A percentile compares a stretch with the other conserved stretches of the same genome.
phyloP scores from a whole-genome alignment of 2,888 invertebrate genomes.

The Thereva unica region DNA sequence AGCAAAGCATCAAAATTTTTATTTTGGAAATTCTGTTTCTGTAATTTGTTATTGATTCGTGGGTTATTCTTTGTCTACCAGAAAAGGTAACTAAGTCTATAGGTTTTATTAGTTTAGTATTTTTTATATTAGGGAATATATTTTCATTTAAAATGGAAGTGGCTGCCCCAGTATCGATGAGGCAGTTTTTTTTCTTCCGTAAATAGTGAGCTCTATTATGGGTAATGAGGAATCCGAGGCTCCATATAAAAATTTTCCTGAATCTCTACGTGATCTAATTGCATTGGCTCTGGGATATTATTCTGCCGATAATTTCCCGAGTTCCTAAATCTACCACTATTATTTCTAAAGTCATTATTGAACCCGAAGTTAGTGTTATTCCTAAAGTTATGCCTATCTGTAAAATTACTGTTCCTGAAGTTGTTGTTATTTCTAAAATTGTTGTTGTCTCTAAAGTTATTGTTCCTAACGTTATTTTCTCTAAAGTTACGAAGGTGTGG shows the following conservation, averaged over 20 bases:
- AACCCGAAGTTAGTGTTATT: no score
- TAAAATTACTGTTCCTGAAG: no score
- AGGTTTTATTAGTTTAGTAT: constrained; percentile 3
- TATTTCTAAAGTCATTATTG: not conserved
- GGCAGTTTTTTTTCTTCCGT: constrained; percentile 1
- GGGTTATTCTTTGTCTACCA: constrained; percentile 1
- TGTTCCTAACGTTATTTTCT: constrained; percentile 4
- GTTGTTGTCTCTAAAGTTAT: not conserved
- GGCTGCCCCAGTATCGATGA: constrained; percentile 12
- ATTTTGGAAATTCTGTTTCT: constrained; percentile 1
- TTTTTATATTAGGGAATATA: not conserved
- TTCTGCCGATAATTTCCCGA: not conserved
- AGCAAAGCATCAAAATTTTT: constrained; percentile 1
- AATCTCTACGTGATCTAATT: constrained; percentile 7
- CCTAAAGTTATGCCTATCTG: no score
- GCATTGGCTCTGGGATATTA: constrained; percentile 13
- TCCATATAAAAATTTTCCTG: constrained; percentile 16
- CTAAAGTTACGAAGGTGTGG: no score
- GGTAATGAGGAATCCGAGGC: constrained; percentile 11
- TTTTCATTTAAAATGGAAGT: constrained; percentile 3
- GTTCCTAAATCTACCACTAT: constrained; percentile 13
- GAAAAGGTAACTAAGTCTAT: not conserved
- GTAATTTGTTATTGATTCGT: constrained; percentile 10
- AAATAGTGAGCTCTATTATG: constrained; percentile 8
- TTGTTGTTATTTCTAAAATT: constrained; percentile 3